Evolutionary conservation across 2,797 vertebrate genomes (phyloP), one percentile per base, ranked within the genome.

Genomic region (Spinibarbus caldwelli): DNA sequence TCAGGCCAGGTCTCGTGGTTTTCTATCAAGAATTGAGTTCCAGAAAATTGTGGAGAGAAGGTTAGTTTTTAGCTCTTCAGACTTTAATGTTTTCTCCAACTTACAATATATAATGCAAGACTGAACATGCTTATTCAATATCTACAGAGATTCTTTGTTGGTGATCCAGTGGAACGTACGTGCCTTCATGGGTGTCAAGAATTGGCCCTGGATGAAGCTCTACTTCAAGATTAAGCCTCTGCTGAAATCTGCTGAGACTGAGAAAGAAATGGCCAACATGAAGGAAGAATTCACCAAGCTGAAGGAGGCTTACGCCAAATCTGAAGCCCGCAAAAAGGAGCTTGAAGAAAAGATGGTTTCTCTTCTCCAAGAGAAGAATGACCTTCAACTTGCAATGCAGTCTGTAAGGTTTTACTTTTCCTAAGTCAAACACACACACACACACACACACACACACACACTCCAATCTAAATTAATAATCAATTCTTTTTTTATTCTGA

Each of bases 31-130:
- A 89, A 88, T 96, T 45, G 96, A 96, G 87, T 96, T 95, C 88
- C 95, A 95, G 93, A 97, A 96, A 89, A 93, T 97, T 54, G 90
- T 96, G 79, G 96, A 96, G 54, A 94, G 95, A 71, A 95, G 96
- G 96, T 97, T 78, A 59, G 5, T 49, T 49, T 49, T 49, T 6
- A 17, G 23, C 6, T 4, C 15, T 72, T 72, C 1, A 45, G 1
- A 7, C n/a, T 31, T 31, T 31, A 47, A 31, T 0, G 0, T 73
- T 10, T 49, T 49, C 4, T 47, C 8, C 0, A 73, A 73, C 8
- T 31, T 49, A 47, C 43, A 31, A n/a, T 29, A 10, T 49, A 31
- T 29, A 73, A 29, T 31, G 15, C 8, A 31, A 17, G 1, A 31
- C 26, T 47, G 26, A 72, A 73, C 12, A 10, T 49, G 31, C 4